phyloP scores from a whole-genome alignment of 2,113 vertebrate genomes.

The Colinus virginianus region DNA sequence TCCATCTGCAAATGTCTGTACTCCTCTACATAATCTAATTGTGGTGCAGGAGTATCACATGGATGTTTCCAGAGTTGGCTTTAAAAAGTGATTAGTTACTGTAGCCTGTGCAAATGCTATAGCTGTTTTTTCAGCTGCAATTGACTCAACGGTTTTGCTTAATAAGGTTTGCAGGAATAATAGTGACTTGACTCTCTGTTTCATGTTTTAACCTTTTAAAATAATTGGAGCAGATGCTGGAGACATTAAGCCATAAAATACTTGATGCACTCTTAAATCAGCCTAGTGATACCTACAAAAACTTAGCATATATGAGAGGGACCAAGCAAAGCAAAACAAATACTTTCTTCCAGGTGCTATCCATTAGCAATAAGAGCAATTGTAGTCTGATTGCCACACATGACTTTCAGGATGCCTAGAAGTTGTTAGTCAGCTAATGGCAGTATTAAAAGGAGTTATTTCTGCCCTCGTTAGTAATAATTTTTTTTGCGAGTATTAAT shows the following conservation, averaged over 20 bases:
- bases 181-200: background rate
- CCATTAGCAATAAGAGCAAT: background rate
- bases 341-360: background rate
- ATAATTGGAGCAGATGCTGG: background rate
- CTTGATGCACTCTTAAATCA: background rate
- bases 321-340: background rate
- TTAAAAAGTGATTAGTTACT: background rate
- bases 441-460: background rate
- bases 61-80: background rate
- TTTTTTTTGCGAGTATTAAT: background rate
- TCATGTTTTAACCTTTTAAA: conserved; percentile 23
- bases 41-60: background rate
- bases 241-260: background rate
- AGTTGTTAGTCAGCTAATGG: background rate
- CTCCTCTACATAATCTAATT: background rate
- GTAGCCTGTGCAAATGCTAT: background rate
- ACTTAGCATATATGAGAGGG: background rate
- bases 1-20: background rate
- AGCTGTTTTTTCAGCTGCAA: conserved; percentile 38
- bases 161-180: background rate
- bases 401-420: background rate
- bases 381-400: background rate
- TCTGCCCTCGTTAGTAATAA: background rate
- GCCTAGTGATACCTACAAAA: background rate
- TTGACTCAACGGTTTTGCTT: background rate